These are phyloP conservation scores for Ganaspis sp. DNA, from an alignment of 1,140 invertebrate species.

Conservation along the genomic window DNA sequence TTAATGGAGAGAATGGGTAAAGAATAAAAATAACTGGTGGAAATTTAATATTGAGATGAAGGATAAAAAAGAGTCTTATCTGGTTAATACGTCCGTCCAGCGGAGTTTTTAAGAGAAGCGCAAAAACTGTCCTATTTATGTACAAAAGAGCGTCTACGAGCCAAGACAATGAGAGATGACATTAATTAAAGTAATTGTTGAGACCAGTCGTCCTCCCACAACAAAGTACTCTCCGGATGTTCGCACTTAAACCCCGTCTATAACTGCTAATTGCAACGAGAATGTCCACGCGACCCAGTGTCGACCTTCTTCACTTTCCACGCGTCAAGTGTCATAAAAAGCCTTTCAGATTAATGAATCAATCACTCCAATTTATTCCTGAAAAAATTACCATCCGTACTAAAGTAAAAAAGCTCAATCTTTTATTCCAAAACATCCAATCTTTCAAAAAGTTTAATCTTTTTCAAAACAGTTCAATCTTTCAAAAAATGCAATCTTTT, in stretches of 20 bases:
- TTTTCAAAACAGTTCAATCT: too few relatives aligned
- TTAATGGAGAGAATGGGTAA: background rate
- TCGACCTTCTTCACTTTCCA: constrained; percentile 19
- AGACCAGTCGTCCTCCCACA: constrained; percentile 56
- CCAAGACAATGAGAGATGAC: constrained; percentile 64
- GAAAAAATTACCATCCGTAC: constrained; percentile 1
- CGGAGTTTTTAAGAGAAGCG: constrained; percentile 21
- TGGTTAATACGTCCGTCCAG: constrained; percentile 9
- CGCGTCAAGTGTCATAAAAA: constrained; percentile 36
- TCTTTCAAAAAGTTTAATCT: too few relatives aligned
- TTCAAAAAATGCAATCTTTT: too few relatives aligned
- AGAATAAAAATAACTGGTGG: background rate
- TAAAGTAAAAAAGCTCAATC: background rate
- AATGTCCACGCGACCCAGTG: constrained; percentile 47
- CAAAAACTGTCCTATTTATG: constrained; percentile 23
- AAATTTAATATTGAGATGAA: background rate
- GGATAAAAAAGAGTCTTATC: background rate
- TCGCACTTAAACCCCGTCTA: constrained; percentile 64
- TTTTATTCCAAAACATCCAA: too few relatives aligned
- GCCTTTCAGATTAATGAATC: constrained; percentile 24
- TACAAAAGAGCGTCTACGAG: constrained; percentile 39
- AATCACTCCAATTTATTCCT: background rate
- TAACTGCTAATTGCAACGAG: constrained; percentile 58
- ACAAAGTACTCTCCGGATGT: constrained; percentile 67
- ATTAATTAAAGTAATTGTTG: constrained; percentile 70